phyloP scores from a whole-genome alignment of 1,140 invertebrate species.

The Zaprionus tsacasi region DNA sequence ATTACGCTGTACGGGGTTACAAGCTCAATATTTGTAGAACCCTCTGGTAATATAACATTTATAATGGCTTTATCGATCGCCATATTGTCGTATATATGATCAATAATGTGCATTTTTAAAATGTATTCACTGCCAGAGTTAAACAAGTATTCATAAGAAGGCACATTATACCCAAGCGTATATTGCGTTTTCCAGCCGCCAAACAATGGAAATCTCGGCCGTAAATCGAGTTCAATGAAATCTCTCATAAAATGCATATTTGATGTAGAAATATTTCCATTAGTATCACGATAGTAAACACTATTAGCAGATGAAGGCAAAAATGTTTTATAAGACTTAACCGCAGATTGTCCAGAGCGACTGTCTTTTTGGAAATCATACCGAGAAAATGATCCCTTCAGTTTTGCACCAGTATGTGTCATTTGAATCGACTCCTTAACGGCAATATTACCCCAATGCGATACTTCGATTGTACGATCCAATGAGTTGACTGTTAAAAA shows the following conservation, averaged over 20 bases:
- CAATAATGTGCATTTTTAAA: slow-evolving; percentile 96
- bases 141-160: slow-evolving; percentile 97
- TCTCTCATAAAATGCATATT: slow-evolving; percentile 94
- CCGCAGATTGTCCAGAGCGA: slow-evolving; percentile 92
- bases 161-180: slow-evolving; percentile 98
- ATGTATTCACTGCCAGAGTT: slow-evolving; percentile 92
- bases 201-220: slow-evolving; percentile 98
- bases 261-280: slow-evolving; percentile 99
- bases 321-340: slow-evolving; percentile 96
- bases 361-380: slow-evolving; percentile 98
- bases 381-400: slow-evolving; percentile 97
- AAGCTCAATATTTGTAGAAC: slow-evolving; percentile 92
- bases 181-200: slow-evolving; percentile 99
- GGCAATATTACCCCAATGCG: slow-evolving; percentile 99
- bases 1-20: slow-evolving; percentile 93
- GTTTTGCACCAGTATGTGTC: slow-evolving; percentile 94
- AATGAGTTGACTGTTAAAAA: slow-evolving; percentile 96
- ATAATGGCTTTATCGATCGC: slow-evolving; percentile 95
- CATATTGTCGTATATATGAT: slow-evolving; percentile 99
- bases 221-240: slow-evolving; percentile 96
- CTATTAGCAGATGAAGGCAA: slow-evolving; percentile 94
- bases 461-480: slow-evolving; percentile 96
- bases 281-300: slow-evolving; percentile 98
- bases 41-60: slow-evolving; percentile 97
- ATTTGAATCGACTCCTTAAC: slow-evolving; percentile 97